Base-by-base conservation (phyloP, 2,888 invertebrate species). In the Tenthredo amoena region DNA sequence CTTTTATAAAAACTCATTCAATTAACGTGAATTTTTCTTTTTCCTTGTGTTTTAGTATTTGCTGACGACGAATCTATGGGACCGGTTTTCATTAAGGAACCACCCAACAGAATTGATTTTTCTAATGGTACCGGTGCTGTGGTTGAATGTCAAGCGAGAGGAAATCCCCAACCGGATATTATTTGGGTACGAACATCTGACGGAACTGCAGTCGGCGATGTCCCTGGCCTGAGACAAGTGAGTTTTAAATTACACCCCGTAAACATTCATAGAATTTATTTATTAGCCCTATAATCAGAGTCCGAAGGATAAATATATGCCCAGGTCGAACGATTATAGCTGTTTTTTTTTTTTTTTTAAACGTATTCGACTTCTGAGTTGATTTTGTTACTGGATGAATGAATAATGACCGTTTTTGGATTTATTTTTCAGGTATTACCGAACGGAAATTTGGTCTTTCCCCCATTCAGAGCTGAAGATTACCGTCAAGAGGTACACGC, bases 401-500 rank as follows among this genome's bases (percentile, higher is more conserved):
- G 3, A 18, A 50, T 50, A 4, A 50, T 4, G 18, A 50, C 18
- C 18, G 0, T 55, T 47, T 47, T 62, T 34, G 40, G 87, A 84
- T 58, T 93, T 65, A 86, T 93, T 83, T 91, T 94, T 21, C 94
- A 97, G 96, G 97, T 97, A 86, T 94, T 98, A 90, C 97, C 98
- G 85, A 98, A 99, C 94, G 98, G 99, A 92, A 98, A 98, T 92
- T 95, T 99, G 91, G 97, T 98, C 83, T 98, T 99, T 93, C 98
- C 98, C 86, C 98, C 99, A 55, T 99, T 99, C 96, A 96, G 98
- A 86, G 98, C 98, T 83, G 98, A 98, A 94, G 98, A 98, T 93
- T 99, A 98, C 92, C 96, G 98, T 72, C 98, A 98, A 94, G 98
- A 98, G 93, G 98, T 99, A 76, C 99, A 99, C 93, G 98, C 98